Base-by-base conservation (phyloP, 1,140 invertebrate genomes). In the Habropoda laboriosa region DNA sequence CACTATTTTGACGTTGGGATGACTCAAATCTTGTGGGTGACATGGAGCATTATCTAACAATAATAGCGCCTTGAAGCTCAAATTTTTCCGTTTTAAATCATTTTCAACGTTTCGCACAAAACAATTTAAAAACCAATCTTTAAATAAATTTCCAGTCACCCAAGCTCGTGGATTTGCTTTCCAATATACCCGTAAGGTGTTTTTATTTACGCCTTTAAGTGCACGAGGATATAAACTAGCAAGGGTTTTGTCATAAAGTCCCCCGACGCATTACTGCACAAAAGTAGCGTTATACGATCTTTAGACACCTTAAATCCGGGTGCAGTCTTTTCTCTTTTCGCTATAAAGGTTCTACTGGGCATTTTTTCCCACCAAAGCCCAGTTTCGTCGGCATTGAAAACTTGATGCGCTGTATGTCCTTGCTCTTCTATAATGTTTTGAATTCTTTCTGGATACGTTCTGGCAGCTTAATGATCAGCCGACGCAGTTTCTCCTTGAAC, bases 21-120 rank as follows among this genome's bases (percentile, higher is more conserved):
- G 79, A 53, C 90, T 74, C 49, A 87, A 70, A 13, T 83, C 80
- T 32, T 45, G 61, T 57, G 79, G 73, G 83, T 94, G 93, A 60
- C 92, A 89, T 61, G 90, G 79, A 85, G 90, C 93, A 81, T 94
- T 94, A 80, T 94, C 92, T 60, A 94, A 51, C 82, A 74, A 94
- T 90, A 30, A 94, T 76, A 8, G 94, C 66, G 73, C 93, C 92
- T 86, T 93, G 47, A 67, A 67, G 27, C 40, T 92, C 76, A 91
- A 66, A 80, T 91, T 91, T 76, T 90, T 63, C 32, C 38, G 73
- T 64, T 82, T 92, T 88, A 76, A 87, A 73, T 47, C 83, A 85
- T 16, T 10, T 83, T 92, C 86, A 35, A 92, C 55, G 40, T 88
- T 87, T 74, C 81, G 71, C 27, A 93, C 35, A 42, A 58, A 71